Evolutionary conservation across 2,888 invertebrate genomes (phyloP).

Genomic region (Zonitis immaculata): DNA sequence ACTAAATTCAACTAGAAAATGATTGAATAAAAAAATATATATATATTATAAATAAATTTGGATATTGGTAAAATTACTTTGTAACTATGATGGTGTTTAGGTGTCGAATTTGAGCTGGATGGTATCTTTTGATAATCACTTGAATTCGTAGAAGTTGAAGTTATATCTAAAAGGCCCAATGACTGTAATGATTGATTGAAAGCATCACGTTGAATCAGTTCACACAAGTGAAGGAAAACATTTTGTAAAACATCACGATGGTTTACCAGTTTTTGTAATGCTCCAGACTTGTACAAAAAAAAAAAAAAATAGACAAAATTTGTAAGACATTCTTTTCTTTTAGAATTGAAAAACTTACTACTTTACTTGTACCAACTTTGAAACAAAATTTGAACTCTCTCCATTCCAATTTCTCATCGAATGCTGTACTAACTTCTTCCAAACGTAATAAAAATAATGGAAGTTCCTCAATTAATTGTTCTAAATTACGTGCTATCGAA

Average conservation of each 20-base stretch:
- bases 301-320: too few species aligned
- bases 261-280: conserved; percentile 50
- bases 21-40: too few species aligned
- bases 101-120: conserved; percentile 26
- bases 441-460: conserved; percentile 58
- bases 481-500: conserved; percentile 58
- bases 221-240: conserved; percentile 53
- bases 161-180: conserved; percentile 52
- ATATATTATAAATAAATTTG: not conserved
- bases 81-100: conserved; percentile 34
- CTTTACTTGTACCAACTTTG: conserved; percentile 61
- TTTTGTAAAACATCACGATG: conserved; percentile 52
- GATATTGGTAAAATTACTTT: conserved; percentile 22
- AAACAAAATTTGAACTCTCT: conserved; percentile 60
- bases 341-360: conserved; percentile 51
- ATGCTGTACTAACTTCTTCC: conserved; percentile 58
- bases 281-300: too few species aligned
- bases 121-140: conserved; percentile 24
- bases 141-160: conserved; percentile 19
- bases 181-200: conserved; percentile 57
- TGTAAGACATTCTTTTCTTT: conserved; percentile 6
- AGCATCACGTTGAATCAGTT: conserved; percentile 58
- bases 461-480: conserved; percentile 60
- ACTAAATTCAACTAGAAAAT: conserved; percentile 56
- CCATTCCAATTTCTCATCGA: conserved; percentile 61